These are phyloP conservation scores for Luperina nickerlii DNA, from an alignment of 2,888 invertebrate species.

Conservation along the genomic window DNA sequence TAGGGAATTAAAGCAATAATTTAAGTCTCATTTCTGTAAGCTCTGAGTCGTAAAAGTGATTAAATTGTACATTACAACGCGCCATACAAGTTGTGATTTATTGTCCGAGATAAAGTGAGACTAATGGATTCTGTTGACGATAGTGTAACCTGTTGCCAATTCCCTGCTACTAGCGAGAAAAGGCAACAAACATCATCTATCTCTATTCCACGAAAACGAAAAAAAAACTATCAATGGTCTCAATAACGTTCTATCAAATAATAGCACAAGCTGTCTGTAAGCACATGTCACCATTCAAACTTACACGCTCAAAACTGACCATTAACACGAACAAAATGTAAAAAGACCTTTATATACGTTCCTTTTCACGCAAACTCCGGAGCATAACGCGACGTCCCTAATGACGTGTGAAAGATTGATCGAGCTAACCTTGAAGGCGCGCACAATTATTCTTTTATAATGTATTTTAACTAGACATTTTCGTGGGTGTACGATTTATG, in stretches of 20 bases:
- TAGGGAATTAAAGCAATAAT: constrained; percentile 35
- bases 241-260: constrained; percentile 46
- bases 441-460: constrained; percentile 72
- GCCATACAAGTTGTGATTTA: constrained; percentile 48
- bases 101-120: constrained; percentile 44
- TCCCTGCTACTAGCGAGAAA: constrained; percentile 27
- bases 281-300: constrained; percentile 59
- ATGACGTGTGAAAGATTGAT: constrained; percentile 76
- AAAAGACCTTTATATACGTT: constrained; percentile 60
- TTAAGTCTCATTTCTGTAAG: constrained; percentile 17
- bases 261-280: constrained; percentile 21
- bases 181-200: constrained; percentile 11
- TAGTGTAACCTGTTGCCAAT: constrained; percentile 58
- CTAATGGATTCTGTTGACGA: constrained; percentile 58
- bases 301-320: constrained; percentile 61
- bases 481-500: constrained; percentile 71
- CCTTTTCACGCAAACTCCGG: constrained; percentile 69
- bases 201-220: constrained; percentile 12
- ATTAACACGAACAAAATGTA: constrained; percentile 61
- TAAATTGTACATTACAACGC: constrained; percentile 24
- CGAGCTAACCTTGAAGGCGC: constrained; percentile 69
- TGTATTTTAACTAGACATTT: constrained; percentile 71
- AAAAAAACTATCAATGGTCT: constrained; percentile 25
- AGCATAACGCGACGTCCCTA: constrained; percentile 78
- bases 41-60: constrained; percentile 40